Percentiles rank a stretch among this genome's conserved stretches.
phyloP scores from a whole-genome alignment of 1,140 invertebrate genomes.

The Zaprionus africanus region DNA sequence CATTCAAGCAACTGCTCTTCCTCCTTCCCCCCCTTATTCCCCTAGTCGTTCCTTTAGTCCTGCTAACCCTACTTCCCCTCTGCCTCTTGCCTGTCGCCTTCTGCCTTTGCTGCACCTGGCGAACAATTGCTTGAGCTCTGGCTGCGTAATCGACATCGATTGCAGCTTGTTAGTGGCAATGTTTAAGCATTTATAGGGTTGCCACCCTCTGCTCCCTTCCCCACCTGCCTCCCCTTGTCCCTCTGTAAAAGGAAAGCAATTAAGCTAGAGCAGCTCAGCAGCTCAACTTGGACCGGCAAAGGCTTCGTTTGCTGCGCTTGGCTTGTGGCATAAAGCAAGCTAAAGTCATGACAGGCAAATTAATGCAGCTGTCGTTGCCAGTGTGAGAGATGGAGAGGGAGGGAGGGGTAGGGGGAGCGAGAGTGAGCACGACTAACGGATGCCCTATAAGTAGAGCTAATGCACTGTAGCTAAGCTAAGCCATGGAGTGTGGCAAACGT shows the following conservation, averaged over 20 bases:
- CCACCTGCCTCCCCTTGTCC: not conserved
- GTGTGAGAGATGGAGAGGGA: not conserved
- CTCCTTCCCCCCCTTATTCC: not conserved
- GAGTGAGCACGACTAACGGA: not conserved
- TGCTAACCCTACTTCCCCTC: not conserved
- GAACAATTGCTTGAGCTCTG: slow-evolving; percentile 30
- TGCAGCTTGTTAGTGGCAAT: slow-evolving; percentile 29
- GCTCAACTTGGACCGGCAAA: not conserved
- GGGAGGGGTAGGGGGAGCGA: not conserved
- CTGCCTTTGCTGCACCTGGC: slow-evolving; percentile 6
- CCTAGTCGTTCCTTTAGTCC: no score
- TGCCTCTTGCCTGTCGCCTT: not conserved
- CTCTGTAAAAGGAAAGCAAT: slow-evolving; percentile 37
- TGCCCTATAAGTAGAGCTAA: not conserved
- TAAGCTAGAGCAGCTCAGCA: slow-evolving; percentile 11
- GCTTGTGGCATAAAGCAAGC: slow-evolving; percentile 39
- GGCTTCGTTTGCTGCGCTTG: slow-evolving; percentile 1
- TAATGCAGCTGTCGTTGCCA: slow-evolving; percentile 50
- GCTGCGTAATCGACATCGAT: slow-evolving; percentile 41
- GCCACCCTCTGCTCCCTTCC: not conserved
- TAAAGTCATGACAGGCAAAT: slow-evolving; percentile 56
- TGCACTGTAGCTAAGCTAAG: no score
- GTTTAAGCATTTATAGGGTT: slow-evolving; percentile 32
- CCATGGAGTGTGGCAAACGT: no score
- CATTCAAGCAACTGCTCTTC: not conserved